Evolutionary conservation across 2,888 invertebrate genomes (phyloP).

Genomic region (Laothoe populi): DNA sequence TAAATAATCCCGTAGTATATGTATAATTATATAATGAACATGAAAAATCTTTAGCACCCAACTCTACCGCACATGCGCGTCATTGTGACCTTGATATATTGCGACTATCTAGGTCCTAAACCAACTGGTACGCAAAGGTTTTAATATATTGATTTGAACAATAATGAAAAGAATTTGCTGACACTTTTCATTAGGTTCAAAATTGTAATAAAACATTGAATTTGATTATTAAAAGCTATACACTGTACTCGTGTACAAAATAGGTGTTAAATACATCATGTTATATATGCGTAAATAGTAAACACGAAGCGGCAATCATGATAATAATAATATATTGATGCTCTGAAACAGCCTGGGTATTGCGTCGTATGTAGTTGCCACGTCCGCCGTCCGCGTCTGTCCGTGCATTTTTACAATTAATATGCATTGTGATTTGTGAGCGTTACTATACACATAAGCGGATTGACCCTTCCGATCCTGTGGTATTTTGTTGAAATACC

Average conservation of each 20-base stretch:
- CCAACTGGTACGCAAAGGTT: not conserved
- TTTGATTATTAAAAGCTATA: too few relatives aligned
- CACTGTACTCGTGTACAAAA: too few relatives aligned
- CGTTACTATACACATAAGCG: slow-evolving; percentile 35
- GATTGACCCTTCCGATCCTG: too few relatives aligned
- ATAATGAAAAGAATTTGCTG: not conserved
- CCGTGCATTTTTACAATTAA: slow-evolving; percentile 53
- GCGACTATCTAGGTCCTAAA: slow-evolving; percentile 51
- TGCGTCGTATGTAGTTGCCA: slow-evolving; percentile 42
- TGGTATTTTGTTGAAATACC: too few relatives aligned
- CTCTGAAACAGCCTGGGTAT: not conserved
- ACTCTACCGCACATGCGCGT: slow-evolving; percentile 75
- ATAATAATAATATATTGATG: slow-evolving; percentile 1
- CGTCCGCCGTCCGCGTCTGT: slow-evolving; percentile 49
- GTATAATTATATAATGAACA: slow-evolving; percentile 41
- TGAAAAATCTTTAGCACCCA: slow-evolving; percentile 69
- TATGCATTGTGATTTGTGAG: slow-evolving; percentile 48
- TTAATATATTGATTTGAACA: not conserved
- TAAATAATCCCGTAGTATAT: slow-evolving; percentile 42
- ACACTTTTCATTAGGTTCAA: too few relatives aligned
- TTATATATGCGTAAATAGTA: not conserved
- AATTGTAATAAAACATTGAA: too few relatives aligned
- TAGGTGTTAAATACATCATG: too few relatives aligned
- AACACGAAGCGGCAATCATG: not conserved
- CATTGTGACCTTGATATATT: slow-evolving; percentile 69